Percentiles rank a stretch among this genome's conserved stretches.
Evolutionary conservation across 2,888 invertebrate genomes (phyloP).

Genomic region (Acronicta alni): DNA sequence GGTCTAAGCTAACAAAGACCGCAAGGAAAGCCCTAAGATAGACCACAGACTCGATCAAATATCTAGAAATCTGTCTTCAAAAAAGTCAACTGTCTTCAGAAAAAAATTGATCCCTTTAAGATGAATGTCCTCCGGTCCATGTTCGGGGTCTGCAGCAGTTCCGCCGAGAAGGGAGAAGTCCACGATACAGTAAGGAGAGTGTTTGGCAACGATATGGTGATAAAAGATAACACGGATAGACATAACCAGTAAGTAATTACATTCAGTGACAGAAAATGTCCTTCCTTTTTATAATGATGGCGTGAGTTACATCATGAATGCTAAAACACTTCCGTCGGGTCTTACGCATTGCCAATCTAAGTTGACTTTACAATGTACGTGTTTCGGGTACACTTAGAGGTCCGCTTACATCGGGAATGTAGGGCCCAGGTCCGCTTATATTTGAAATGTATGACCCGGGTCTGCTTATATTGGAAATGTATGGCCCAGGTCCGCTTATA

Average conservation of each 20-base stretch:
- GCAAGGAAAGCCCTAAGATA: not conserved
- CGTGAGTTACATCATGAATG: too few relatives aligned
- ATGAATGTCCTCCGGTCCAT: conserved; percentile 84
- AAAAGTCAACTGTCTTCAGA: not conserved
- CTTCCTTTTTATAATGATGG: not conserved
- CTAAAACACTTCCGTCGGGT: too few relatives aligned
- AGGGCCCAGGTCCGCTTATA: too few relatives aligned
- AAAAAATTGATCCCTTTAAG: conserved; percentile 54
- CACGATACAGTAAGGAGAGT: conserved; percentile 79
- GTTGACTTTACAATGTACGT: too few relatives aligned
- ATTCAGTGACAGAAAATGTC: not conserved
- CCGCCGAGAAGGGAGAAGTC: conserved; percentile 80
- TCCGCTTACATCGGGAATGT: too few relatives aligned
- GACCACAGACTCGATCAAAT: not conserved
- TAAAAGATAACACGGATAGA: conserved; percentile 82
- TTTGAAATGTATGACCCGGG: too few relatives aligned
- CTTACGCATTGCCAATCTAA: too few relatives aligned
- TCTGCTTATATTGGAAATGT: too few relatives aligned
- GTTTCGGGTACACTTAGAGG: too few relatives aligned
- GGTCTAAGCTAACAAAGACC: conserved; percentile 3
- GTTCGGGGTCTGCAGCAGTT: conserved; percentile 84
- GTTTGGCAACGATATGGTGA: conserved; percentile 82
- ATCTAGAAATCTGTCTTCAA: not conserved
- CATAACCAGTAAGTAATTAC: conserved; percentile 72
- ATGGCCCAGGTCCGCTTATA: too few relatives aligned